Evolutionary conservation across 1,140 invertebrate species (phyloP).

Genomic region (Venustaconcha ellipsiformis): DNA sequence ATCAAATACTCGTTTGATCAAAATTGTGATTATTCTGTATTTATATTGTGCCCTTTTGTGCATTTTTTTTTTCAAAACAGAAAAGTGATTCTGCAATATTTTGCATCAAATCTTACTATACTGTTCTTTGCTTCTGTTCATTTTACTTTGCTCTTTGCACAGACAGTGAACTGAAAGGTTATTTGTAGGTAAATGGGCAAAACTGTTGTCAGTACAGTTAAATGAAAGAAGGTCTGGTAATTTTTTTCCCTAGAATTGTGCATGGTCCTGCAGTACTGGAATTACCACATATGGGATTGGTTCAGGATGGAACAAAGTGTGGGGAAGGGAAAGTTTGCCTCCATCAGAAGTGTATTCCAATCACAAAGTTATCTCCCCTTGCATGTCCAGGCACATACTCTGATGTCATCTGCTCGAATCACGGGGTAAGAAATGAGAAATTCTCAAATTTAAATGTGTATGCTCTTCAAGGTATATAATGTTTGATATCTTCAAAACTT

Average conservation of each 20-base stretch:
- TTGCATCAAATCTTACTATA: too few relatives aligned
- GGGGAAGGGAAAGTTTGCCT: slow-evolving; percentile 53
- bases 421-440: slow-evolving; percentile 80
- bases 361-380: slow-evolving; percentile 38
- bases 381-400: slow-evolving; percentile 42
- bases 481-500: too few relatives aligned
- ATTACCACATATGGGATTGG: slow-evolving; percentile 61
- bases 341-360: slow-evolving; percentile 49
- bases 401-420: slow-evolving; percentile 85
- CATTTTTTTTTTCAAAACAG: too few relatives aligned
- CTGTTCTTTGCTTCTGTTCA: too few relatives aligned
- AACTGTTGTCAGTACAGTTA: background rate
- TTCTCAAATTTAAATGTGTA: background rate
- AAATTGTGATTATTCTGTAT: too few relatives aligned
- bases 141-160: background rate
- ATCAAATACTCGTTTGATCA: too few relatives aligned
- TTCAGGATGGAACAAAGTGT: slow-evolving; percentile 65
- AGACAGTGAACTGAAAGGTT: background rate
- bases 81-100: too few relatives aligned
- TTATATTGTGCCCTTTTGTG: too few relatives aligned
- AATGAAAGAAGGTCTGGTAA: background rate
- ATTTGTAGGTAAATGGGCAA: background rate
- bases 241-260: slow-evolving; percentile 47
- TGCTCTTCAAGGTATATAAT: background rate
- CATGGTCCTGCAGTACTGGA: slow-evolving; percentile 60